Evolutionary conservation across 2,888 invertebrate species (phyloP).

Genomic region (Polydrusus pterygomalis): DNA sequence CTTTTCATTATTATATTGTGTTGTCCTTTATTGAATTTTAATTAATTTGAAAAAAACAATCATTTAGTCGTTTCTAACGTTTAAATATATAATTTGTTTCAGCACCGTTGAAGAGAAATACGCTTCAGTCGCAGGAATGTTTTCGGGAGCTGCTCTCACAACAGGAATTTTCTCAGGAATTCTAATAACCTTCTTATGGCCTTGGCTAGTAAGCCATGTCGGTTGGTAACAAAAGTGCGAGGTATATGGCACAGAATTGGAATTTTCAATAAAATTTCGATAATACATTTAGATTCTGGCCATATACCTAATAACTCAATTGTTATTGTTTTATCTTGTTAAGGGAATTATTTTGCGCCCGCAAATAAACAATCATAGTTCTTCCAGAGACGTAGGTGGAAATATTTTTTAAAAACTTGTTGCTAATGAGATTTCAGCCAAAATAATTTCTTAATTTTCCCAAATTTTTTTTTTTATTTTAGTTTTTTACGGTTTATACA

Average conservation of each 20-base stretch:
- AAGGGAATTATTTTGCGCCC: slow-evolving; percentile 31
- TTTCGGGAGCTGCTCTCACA: slow-evolving; percentile 93
- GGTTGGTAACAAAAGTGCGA: slow-evolving; percentile 69
- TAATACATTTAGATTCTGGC: slow-evolving; percentile 58
- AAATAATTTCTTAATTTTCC: neutral
- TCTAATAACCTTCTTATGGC: slow-evolving; percentile 82
- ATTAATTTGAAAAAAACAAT: no score
- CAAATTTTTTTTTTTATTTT: neutral
- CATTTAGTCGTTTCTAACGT: neutral
- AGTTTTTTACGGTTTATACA: neutral
- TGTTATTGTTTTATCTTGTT: slow-evolving; percentile 31
- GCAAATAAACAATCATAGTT: slow-evolving; percentile 60
- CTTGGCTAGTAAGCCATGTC: slow-evolving; percentile 74
- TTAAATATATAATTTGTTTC: slow-evolving; percentile 65
- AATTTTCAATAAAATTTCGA: slow-evolving; percentile 65
- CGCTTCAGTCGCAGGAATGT: slow-evolving; percentile 94
- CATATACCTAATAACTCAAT: slow-evolving; percentile 60
- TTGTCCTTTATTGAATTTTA: no score
- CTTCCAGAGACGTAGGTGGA: slow-evolving; percentile 58
- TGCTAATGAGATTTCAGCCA: slow-evolving; percentile 20
- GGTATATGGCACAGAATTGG: slow-evolving; percentile 70
- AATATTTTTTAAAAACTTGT: slow-evolving; percentile 42
- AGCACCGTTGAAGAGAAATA: slow-evolving; percentile 89
- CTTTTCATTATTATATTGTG: no score
- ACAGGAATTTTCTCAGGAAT: slow-evolving; percentile 91